Conservation (phyloP, 2,888 invertebrate species). For the Synergus umbraculus region DNA sequence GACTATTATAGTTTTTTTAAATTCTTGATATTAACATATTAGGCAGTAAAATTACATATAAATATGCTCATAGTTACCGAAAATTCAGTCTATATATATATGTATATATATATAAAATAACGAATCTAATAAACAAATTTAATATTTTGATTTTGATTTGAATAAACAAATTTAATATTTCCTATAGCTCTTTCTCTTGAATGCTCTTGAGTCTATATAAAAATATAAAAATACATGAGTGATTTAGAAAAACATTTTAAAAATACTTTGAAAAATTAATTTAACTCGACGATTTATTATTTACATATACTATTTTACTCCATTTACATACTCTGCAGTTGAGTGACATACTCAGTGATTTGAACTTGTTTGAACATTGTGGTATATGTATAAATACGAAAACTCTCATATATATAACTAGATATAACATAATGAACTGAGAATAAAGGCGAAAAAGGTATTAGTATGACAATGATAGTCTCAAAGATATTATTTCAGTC, state of each 20-base stretch:
- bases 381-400: too few relatives aligned
- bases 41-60: too few relatives aligned
- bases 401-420: too few relatives aligned
- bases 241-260: not conserved
- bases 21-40: too few relatives aligned
- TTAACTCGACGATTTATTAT: not conserved
- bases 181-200: too few relatives aligned
- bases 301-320: too few relatives aligned
- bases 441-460: not conserved
- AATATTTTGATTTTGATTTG: slow-evolving; percentile 7
- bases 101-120: not conserved
- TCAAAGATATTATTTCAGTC: not conserved
- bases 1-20: too few relatives aligned
- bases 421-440: not conserved
- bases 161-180: not conserved
- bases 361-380: too few relatives aligned
- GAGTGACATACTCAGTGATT: too few relatives aligned
- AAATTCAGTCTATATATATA: too few relatives aligned
- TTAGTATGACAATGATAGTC: not conserved
- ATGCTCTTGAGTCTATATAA: not conserved
- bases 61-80: too few relatives aligned
- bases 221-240: not conserved
- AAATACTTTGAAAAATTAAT: not conserved
- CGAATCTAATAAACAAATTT: not conserved
- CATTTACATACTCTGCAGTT: too few relatives aligned